Evolutionary conservation across 2,888 invertebrate species (phyloP), one percentile per base, ranked within the genome.

Genomic region (Toxonevra muliebris): DNA sequence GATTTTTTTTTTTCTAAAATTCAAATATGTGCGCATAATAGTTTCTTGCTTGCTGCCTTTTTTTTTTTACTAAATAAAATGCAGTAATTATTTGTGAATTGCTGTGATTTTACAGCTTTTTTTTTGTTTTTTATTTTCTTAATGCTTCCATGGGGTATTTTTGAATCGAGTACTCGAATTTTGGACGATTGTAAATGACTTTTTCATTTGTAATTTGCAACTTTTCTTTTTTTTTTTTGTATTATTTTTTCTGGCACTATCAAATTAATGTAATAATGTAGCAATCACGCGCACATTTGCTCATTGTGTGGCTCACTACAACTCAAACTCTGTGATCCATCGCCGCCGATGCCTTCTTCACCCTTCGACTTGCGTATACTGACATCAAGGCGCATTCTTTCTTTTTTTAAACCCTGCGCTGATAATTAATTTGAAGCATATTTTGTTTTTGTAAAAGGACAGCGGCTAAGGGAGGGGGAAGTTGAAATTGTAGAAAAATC

Each of bases 211-310:
- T 61, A 61, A 61, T 42, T 61, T 52, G 43, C 42, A 58, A 42
- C 15, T 52, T 61, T 61, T 53, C 19, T 43, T 20, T 68, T 61
- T 63, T 43, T 43, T 20, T 68, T 61, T 63, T 43, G 41, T 55
- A 19, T 52, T 48, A 5, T 48, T 48, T 12, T 15, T 8, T 8
- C 15, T 12, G 53, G 10, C 48, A 17, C n/a, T 66, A 50, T 68
- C 61, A 71, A 71, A 71, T 73, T 71, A 73, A 74, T 71, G 69
- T 65, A 66, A 74, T 73, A 72, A 72, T 69, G 70, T 71, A 68
- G 71, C 66, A 70, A 72, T 73, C 69, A 73, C 70, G 71, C 72
- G 68, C 68, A 68, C 70, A 71, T 68, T 74, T 65, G 15, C 55
- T 50, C 60, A 54, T 17, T 66, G 12, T 53, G 41, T 19, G 17